Evolutionary conservation across 2,113 vertebrate species (phyloP).

Genomic region (Pangasianodon hypophthalmus): DNA sequence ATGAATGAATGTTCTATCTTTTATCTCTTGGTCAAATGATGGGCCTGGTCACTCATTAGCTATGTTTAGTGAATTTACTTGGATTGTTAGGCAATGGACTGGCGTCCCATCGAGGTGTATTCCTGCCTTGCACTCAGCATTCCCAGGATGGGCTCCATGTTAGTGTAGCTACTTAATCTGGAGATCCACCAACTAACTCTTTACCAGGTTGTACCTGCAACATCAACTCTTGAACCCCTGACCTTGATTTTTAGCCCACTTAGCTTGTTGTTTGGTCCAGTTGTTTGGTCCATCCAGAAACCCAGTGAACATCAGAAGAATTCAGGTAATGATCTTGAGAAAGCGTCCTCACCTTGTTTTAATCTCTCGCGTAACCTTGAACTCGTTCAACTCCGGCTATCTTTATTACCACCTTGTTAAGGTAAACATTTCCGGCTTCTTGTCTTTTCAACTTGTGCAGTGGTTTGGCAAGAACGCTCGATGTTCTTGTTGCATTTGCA

Average conservation of each 20-base stretch:
- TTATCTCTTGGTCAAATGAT: not conserved
- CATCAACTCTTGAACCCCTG: not conserved
- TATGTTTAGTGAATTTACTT: not conserved
- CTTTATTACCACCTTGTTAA: not conserved
- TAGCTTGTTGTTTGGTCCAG: not conserved
- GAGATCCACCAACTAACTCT: not conserved
- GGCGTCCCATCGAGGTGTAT: not conserved
- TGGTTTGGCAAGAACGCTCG: not conserved
- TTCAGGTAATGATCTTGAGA: not conserved
- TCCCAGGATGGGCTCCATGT: not conserved
- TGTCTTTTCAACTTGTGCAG: not conserved
- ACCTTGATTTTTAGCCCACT: not conserved
- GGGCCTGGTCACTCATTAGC: not conserved
- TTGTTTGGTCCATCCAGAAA: not conserved
- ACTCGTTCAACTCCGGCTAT: not conserved
- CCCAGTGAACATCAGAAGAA: not conserved
- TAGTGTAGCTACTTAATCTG: not conserved
- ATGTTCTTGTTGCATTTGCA: not conserved
- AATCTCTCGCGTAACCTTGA: not conserved
- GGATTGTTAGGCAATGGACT: not conserved
- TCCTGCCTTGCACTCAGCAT: not conserved
- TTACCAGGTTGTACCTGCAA: not conserved
- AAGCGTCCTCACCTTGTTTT: not conserved
- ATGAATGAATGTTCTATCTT: not conserved
- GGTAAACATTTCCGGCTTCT: not conserved